Percentiles rank a stretch among this genome's conserved stretches.
phyloP scores from a whole-genome alignment of 2,797 vertebrate species.

The Myotis daubentonii region DNA sequence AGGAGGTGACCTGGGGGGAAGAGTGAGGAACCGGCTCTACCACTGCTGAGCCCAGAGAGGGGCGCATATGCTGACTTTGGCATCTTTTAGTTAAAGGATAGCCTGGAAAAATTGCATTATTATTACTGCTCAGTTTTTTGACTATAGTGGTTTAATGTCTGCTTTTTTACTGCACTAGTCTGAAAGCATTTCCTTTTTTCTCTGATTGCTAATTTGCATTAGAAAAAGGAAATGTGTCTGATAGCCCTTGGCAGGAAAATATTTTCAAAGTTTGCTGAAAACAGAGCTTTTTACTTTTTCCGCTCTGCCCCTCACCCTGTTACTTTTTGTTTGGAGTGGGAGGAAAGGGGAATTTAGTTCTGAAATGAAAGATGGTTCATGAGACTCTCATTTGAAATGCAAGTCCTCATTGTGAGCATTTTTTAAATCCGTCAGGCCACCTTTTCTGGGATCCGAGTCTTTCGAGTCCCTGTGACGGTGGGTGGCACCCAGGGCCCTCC shows the following conservation, averaged over 20 bases:
- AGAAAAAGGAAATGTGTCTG: constrained; percentile 47
- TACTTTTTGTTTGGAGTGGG: background rate
- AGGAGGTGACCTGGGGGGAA: background rate
- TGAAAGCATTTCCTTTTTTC: constrained; percentile 66
- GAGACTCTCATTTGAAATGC: background rate
- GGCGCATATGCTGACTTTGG: constrained; percentile 29
- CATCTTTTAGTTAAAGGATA: constrained; percentile 76
- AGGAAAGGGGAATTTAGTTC: background rate
- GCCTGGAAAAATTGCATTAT: constrained; percentile 72
- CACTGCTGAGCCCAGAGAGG: constrained; percentile 56
- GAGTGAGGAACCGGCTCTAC: background rate
- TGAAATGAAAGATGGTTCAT: background rate
- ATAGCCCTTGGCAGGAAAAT: constrained; percentile 45
- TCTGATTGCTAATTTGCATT: constrained; percentile 37
- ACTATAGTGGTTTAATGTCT: constrained; percentile 58
- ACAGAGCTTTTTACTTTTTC: background rate
- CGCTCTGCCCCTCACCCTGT: background rate
- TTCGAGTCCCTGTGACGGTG: background rate
- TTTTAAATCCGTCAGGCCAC: background rate
- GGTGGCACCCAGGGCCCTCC: background rate
- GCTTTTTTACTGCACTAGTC: constrained; percentile 66
- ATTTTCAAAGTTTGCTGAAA: constrained; percentile 57
- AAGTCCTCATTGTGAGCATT: background rate
- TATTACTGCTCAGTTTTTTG: constrained; percentile 57
- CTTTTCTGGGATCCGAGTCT: background rate